Base-by-base conservation (phyloP, 53 echinoderm and acorn worm genomes). In the Zoroaster sp. region DNA sequence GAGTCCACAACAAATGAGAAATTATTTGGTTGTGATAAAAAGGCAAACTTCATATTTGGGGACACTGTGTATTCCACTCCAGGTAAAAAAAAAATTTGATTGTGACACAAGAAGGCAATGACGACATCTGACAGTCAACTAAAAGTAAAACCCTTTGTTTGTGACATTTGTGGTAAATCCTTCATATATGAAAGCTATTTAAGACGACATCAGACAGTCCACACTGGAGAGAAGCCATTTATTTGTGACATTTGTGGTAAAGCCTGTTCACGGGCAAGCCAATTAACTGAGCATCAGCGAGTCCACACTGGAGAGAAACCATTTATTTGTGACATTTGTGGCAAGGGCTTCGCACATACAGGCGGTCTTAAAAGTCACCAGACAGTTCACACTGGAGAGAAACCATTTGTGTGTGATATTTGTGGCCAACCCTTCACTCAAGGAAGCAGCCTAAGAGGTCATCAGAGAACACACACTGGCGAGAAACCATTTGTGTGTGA, bases 1-100 rank as follows among this genome's bases (percentile, higher is more conserved):
- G 89, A 11, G 87, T 92, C 39, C 95, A 93, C 55, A 75, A 89
- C 31, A 87, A 20, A 88, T 25, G 92, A 93, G 17, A 93, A 88
- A 38, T 67, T 20, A 15, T 52, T 52, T 1, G n/a, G 3, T 52
- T 52, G n/a, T 52, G 52, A n/a, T n/a, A n/a, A n/a, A n/a, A n/a
- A n/a, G n/a, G n/a, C n/a, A n/a, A n/a, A n/a, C n/a, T n/a, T n/a
- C n/a, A 52, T 4, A 18, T 18, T 52, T 52, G n/a, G 3, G 52
- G 52, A 7, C 17, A 52, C 17, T 0, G 52, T 15, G 18, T n/a
- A n/a, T n/a, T 52, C n/a, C 52, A 18, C 52, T 18, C 15, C 4
- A 20, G 52, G n/a, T n/a, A 52, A 20, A 52, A 20, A 18, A 18
- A 18, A 17, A 3, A 52, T 52, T 1, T 17, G 52, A 18, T 18